Conservation (phyloP, 2,888 invertebrate species). For the Polydrusus pterygomalis region DNA sequence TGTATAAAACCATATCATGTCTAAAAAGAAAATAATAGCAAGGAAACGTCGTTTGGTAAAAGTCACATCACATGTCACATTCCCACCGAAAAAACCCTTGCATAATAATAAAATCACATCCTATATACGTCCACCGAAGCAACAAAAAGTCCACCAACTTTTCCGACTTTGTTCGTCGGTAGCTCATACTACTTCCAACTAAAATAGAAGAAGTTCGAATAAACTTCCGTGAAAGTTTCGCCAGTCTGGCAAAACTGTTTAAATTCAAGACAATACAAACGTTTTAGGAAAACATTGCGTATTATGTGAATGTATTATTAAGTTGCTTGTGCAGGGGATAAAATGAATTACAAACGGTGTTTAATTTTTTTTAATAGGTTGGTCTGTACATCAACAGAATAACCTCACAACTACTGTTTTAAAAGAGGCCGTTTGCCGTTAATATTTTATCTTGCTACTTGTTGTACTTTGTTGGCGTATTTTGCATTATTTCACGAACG, state of each 20-base stretch:
- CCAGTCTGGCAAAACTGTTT: background rate
- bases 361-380: no score
- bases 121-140: constrained; percentile 6
- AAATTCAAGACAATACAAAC: background rate
- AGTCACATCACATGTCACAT: background rate
- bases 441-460: no score
- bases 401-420: no score
- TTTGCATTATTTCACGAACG: no score
- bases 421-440: no score
- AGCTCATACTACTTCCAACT: constrained; percentile 2
- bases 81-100: background rate
- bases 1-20: no score
- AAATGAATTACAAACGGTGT: background rate
- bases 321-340: background rate
- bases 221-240: constrained; percentile 24
- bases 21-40: no score
- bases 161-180: background rate
- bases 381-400: no score
- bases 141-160: constrained; percentile 25
- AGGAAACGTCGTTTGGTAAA: background rate
- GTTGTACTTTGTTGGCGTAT: no score
- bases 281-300: constrained; percentile 18
- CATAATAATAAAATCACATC: constrained; percentile 8
- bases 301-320: constrained; percentile 1
- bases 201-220: constrained; percentile 10